Base-by-base conservation (phyloP, 2,888 invertebrate genomes). In the Melieria omissa region DNA sequence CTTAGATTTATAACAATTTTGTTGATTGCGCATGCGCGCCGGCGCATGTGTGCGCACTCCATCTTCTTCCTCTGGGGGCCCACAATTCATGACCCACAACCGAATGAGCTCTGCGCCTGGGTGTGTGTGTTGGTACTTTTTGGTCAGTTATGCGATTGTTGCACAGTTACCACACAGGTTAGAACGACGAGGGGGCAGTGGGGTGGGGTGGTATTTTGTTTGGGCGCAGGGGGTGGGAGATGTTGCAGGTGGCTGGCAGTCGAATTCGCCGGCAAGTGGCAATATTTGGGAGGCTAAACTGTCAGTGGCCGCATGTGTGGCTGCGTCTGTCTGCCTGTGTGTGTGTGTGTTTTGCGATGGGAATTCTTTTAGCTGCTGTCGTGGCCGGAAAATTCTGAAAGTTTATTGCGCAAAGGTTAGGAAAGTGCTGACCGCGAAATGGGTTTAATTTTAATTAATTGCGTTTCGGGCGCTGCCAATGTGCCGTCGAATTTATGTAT, bases 1-100 rank as follows among this genome's bases (percentile, higher is more conserved):
- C 73, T 78, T 74, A 78, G 78, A 78, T 79, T 78, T 78, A 78
- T 78, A 78, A 77, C 76, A 77, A 79, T 78, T 79, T 78, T 64
- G 70, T 65, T 74, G 73, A 74, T 73, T 67, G 65, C 42, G 55
- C 66, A 65, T 73, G 73, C 70, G 47, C 72, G 54, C 54, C 58
- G 8, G 57, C 68, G 10, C 42, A 52, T n/a, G 52, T 52, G 52
- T 9, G 6, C 29, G 29, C 29, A 29, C 29, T 29, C 29, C 29
- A 29, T 29, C 29, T 29, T 29, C 29, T 29, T 29, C 29, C 29
- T 29, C 29, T 29, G 29, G 29, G 29, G 29, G 29, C 29, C 52
- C 52, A 14, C 52, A 8, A 12, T 52, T 52, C 52, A 58, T 64
- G 71, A 71, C 71, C 71, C 60, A 71, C 60, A 71, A 71, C 14